Evolutionary conservation across 2,797 vertebrate genomes (phyloP).

Genomic region (Gymnodraco acuticeps): DNA sequence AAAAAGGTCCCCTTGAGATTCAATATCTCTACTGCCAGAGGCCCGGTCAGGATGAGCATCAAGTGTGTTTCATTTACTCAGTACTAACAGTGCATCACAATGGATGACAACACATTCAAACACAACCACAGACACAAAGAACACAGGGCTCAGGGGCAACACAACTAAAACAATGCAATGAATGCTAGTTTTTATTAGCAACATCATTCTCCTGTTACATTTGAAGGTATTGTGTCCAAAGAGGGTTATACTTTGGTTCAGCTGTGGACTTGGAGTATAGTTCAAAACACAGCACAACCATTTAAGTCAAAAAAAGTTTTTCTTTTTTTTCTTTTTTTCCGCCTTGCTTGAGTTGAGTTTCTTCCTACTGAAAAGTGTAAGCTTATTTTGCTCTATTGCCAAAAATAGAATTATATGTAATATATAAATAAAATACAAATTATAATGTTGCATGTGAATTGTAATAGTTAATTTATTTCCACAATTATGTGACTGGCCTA

Average conservation of each 20-base stretch:
- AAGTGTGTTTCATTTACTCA: too few relatives aligned
- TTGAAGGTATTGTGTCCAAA: too few relatives aligned
- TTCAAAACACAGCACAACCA: not conserved
- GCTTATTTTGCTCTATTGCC: conserved; percentile 3
- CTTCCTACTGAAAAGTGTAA: not conserved
- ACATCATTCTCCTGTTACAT: too few relatives aligned
- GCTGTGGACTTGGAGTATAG: not conserved
- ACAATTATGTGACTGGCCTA: not conserved
- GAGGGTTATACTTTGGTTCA: not conserved
- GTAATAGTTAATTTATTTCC: not conserved
- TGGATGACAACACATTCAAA: too few relatives aligned
- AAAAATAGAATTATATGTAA: conserved; percentile 24
- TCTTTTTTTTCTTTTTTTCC: not conserved
- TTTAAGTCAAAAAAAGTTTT: not conserved
- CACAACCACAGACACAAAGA: too few relatives aligned
- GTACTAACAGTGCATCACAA: too few relatives aligned
- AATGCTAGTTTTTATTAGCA: too few relatives aligned
- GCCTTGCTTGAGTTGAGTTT: not conserved
- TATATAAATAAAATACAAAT: not conserved
- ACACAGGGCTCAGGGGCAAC: too few relatives aligned
- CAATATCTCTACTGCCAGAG: too few relatives aligned
- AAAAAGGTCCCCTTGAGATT: too few relatives aligned
- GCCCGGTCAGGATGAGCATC: too few relatives aligned
- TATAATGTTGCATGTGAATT: not conserved
- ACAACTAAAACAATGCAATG: too few relatives aligned